A percentile compares a stretch with the other conserved stretches of the same genome.
Evolutionary conservation across 2,888 invertebrate genomes (phyloP).

Genomic region (Yponomeuta malinellus): DNA sequence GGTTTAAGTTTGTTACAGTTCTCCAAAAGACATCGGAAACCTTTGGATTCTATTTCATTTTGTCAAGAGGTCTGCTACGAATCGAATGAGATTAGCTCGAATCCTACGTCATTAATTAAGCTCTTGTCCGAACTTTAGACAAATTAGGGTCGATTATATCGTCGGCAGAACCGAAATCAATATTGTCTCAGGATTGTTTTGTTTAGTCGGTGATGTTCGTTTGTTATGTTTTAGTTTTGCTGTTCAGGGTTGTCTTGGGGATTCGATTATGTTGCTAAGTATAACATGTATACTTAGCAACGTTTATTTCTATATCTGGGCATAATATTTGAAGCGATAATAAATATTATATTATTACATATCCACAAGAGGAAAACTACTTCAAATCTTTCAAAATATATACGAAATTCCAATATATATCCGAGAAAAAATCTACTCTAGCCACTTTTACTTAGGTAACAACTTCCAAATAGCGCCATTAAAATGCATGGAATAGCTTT

Average conservation of each 20-base stretch:
- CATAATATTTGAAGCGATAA: too few species aligned
- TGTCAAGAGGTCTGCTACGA: neutral
- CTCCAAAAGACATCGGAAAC: neutral
- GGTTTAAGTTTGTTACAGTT: too few species aligned
- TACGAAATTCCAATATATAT: too few species aligned
- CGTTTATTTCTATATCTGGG: too few species aligned
- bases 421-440: too few species aligned
- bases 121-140: constrained; percentile 45
- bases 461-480: too few species aligned
- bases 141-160: constrained; percentile 64
- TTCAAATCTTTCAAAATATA: too few species aligned
- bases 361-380: too few species aligned
- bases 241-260: constrained; percentile 17
- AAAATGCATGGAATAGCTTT: too few species aligned
- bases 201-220: constrained; percentile 30
- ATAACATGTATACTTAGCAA: neutral
- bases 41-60: neutral
- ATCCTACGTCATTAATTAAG: constrained; percentile 32
- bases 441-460: too few species aligned
- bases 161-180: constrained; percentile 56
- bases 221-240: constrained; percentile 48
- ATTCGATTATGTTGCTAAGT: constrained; percentile 5
- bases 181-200: constrained; percentile 52
- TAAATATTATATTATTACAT: too few species aligned
- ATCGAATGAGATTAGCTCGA: neutral